These are phyloP conservation scores for Eristalis tenax DNA, from an alignment of 2,888 invertebrate species.

Conservation along the genomic window DNA sequence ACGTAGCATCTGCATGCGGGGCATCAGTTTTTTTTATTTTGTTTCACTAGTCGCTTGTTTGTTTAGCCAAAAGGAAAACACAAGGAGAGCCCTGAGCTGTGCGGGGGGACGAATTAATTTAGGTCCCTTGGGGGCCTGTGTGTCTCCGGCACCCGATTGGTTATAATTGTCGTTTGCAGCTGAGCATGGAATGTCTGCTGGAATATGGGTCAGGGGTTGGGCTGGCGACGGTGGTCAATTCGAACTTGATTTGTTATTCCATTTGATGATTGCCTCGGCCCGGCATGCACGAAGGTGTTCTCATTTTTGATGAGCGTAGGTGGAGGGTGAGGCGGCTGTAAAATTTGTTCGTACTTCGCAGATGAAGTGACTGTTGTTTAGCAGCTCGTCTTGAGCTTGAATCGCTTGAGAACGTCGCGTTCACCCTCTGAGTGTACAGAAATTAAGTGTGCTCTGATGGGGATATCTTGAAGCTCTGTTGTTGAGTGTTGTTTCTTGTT, in stretches of 20 bases:
- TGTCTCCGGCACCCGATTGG: constrained; percentile 45
- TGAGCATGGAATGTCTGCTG: not conserved
- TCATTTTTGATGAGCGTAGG: not conserved
- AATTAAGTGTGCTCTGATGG: too few relatives aligned
- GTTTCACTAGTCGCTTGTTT: constrained; percentile 60
- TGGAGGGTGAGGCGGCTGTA: too few relatives aligned
- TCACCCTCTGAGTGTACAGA: too few relatives aligned
- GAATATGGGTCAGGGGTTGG: not conserved
- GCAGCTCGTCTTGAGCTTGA: too few relatives aligned
- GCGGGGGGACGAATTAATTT: constrained; percentile 53
- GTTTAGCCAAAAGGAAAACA: constrained; percentile 67
- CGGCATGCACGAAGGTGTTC: not conserved
- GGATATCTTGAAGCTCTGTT: too few relatives aligned
- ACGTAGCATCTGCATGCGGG: constrained; percentile 44
- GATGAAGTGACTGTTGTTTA: too few relatives aligned
- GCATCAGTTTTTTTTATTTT: constrained; percentile 20
- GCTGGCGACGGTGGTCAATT: not conserved
- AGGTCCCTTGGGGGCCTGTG: constrained; percentile 33
- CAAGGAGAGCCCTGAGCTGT: constrained; percentile 48
- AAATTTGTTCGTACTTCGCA: too few relatives aligned
- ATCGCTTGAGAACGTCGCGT: too few relatives aligned
- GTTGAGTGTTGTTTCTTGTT: too few relatives aligned
- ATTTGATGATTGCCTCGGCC: constrained; percentile 4
- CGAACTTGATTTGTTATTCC: constrained; percentile 50
- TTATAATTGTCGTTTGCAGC: constrained; percentile 50